Conservation (phyloP, 2,888 invertebrate genomes). For the Athalia circularis region DNA sequence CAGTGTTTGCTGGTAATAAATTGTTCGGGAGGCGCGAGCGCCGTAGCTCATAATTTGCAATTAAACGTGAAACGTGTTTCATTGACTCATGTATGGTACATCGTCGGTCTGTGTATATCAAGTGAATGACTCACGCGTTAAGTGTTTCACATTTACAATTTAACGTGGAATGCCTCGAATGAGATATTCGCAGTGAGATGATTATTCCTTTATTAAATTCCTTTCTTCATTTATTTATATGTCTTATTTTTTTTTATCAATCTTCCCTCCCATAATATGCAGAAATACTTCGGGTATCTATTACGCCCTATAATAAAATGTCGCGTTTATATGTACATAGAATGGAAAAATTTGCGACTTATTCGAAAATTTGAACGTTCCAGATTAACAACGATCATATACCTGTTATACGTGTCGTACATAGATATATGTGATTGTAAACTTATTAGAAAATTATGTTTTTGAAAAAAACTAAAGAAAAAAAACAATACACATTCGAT, state of each 20-base stretch:
- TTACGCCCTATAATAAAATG: no score
- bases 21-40: background rate
- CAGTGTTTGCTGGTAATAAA: constrained; percentile 28
- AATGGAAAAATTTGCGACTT: no score
- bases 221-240: background rate
- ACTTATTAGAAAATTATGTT: no score
- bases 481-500: no score
- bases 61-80: constrained; percentile 60
- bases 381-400: no score
- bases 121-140: constrained; percentile 64
- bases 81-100: constrained; percentile 57
- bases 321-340: no score
- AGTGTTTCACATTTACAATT: constrained; percentile 15
- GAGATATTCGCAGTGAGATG: background rate
- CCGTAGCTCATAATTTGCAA: constrained; percentile 59
- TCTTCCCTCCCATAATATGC: background rate
- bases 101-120: constrained; percentile 52
- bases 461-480: no score
- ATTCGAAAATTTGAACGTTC: no score
- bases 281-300: no score
- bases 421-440: no score
- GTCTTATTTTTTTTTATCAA: constrained; percentile 4
- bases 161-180: background rate
- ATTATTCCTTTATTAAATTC: background rate
- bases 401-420: no score